A percentile compares a stretch with the other conserved stretches of the same genome.
Conservation (phyloP, 64 coral and sea anemone genomes). For the Stylophora pistillata region DNA sequence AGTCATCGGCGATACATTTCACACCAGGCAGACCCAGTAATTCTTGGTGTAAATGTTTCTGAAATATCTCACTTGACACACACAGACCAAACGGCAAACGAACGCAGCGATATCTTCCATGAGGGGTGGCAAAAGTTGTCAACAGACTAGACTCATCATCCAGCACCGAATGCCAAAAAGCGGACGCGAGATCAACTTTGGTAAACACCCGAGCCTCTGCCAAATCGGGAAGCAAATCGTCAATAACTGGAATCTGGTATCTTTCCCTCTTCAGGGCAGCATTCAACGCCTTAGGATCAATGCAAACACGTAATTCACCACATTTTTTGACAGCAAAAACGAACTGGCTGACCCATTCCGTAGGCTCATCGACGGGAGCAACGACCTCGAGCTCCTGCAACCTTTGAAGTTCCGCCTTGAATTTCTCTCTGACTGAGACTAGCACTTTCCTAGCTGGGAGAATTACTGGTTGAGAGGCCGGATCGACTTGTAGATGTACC, state of each 20-base stretch:
- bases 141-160: no score
- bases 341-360: slow-evolving; percentile 36
- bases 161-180: no score
- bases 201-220: not conserved
- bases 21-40: no score
- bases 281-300: not conserved
- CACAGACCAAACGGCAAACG: no score
- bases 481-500: not conserved
- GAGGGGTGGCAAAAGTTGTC: no score
- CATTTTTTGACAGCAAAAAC: not conserved
- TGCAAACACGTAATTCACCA: slow-evolving; percentile 1
- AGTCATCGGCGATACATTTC: no score
- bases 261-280: not conserved
- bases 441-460: slow-evolving; percentile 40
- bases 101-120: no score
- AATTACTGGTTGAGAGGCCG: not conserved
- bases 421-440: no score
- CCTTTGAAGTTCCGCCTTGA: not conserved
- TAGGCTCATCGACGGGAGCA: not conserved
- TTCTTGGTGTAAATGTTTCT: no score
- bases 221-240: not conserved
- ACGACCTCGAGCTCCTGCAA: not conserved
- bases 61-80: no score
- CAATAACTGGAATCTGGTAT: slow-evolving; percentile 6
- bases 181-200: no score